Evolutionary conservation across 2,113 vertebrate species (phyloP).

Genomic region (Esox niger): DNA sequence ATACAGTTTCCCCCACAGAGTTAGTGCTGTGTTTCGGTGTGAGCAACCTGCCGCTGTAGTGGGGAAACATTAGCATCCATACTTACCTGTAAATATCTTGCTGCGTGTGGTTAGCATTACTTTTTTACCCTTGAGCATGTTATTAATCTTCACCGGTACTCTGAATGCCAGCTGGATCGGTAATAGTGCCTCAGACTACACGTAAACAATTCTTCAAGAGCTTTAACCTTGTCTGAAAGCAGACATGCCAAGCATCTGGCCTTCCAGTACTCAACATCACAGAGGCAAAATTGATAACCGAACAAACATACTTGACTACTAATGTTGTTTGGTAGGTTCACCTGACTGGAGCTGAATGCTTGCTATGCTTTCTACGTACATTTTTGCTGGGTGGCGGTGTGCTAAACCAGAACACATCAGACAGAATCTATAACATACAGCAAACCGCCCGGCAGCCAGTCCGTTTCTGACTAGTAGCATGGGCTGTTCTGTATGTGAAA

Average conservation of each 20-base stretch:
- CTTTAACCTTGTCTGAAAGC: not conserved
- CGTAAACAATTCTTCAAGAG: not conserved
- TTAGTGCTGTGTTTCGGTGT: slow-evolving; percentile 13
- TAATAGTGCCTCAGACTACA: not conserved
- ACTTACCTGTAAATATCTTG: not conserved
- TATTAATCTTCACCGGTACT: not conserved
- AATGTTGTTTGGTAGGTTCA: too few species aligned
- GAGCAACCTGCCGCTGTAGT: not conserved
- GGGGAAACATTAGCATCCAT: not conserved
- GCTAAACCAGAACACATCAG: too few species aligned
- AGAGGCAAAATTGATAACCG: not conserved
- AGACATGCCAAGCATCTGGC: slow-evolving; percentile 4
- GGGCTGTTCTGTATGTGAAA: too few species aligned
- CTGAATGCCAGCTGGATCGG: slow-evolving; percentile 21
- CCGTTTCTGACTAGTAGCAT: too few species aligned
- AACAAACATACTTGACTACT: not conserved
- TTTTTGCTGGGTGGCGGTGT: too few species aligned
- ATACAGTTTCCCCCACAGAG: slow-evolving; percentile 20
- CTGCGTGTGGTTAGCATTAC: not conserved
- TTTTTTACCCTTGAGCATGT: not conserved
- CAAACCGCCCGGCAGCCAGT: too few species aligned
- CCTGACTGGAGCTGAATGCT: too few species aligned
- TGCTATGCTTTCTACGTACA: too few species aligned
- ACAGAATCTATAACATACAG: too few species aligned
- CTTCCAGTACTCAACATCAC: not conserved